A percentile compares a stretch with the other conserved stretches of the same genome.
phyloP scores from a whole-genome alignment of 2,113 vertebrate genomes.

The Corythoichthys intestinalis region DNA sequence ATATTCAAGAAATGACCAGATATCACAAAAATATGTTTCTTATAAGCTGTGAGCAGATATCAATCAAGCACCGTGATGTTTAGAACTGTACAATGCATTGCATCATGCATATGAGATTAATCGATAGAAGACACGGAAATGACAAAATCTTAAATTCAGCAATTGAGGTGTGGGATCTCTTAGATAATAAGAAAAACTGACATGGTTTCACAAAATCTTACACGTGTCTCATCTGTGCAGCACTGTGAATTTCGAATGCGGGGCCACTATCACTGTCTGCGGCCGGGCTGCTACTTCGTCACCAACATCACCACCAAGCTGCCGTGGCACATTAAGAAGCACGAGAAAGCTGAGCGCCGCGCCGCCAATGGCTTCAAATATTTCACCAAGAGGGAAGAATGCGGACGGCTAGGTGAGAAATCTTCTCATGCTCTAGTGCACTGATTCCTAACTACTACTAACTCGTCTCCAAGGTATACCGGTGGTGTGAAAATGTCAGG shows the following conservation, averaged over 20 bases:
- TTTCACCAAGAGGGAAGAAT: constrained; percentile 97
- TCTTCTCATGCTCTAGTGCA: not conserved
- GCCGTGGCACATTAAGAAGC: constrained; percentile 97
- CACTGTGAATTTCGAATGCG: constrained; percentile 98
- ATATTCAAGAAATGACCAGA: not conserved
- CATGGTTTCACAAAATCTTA: not conserved
- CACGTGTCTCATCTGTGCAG: constrained; percentile 60
- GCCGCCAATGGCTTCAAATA: constrained; percentile 98
- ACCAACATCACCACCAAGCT: constrained; percentile 99
- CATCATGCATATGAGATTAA: not conserved
- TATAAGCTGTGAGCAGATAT: not conserved
- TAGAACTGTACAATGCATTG: not conserved
- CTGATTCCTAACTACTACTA: not conserved
- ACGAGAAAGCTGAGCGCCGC: constrained; percentile 94
- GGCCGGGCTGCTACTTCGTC: constrained; percentile 90
- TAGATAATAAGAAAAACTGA: not conserved
- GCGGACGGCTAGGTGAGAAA: constrained; percentile 85
- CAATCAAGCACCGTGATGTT: not conserved
- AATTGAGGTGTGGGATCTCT: not conserved
- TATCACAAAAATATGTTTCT: not conserved
- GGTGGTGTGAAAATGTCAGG: too few species aligned
- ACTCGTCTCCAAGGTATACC: too few species aligned
- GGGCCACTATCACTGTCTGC: constrained; percentile 97
- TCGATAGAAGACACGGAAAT: not conserved
- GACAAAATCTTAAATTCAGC: not conserved